These are phyloP conservation scores for Anoncus sp. DNA, from an alignment of 2,888 invertebrate species.

Conservation along the genomic window DNA sequence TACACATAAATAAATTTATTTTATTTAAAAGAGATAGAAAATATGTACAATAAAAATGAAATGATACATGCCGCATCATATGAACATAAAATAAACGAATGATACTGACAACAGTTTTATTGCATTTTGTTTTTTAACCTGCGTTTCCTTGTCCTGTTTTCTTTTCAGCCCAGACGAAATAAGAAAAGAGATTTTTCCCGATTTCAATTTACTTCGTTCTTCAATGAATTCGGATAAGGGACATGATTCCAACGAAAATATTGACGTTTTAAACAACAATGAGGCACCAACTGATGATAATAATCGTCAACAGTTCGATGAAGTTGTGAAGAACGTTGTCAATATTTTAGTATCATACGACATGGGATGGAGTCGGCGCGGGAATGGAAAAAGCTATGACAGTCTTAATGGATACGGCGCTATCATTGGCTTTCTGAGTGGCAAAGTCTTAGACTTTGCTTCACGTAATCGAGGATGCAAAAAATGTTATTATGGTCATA, in stretches of 20 bases:
- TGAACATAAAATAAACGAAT: conserved; percentile 14
- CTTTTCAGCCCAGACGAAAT: conserved; percentile 21
- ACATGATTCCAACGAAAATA: not conserved
- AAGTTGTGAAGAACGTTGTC: not conserved
- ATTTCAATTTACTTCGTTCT: conserved; percentile 9
- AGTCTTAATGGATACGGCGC: conserved; percentile 19
- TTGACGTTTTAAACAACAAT: conserved; percentile 10
- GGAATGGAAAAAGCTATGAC: too few species aligned
- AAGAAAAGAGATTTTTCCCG: conserved; percentile 20
- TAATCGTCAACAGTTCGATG: conserved; percentile 2
- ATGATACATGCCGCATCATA: not conserved
- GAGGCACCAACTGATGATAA: conserved; percentile 5
- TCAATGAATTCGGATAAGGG: conserved; percentile 3
- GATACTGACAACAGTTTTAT: not conserved
- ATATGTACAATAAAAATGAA: not conserved
- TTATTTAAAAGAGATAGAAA: not conserved
- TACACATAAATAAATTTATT: not conserved
- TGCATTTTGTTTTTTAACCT: conserved; percentile 5
- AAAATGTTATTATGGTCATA: conserved; percentile 60
- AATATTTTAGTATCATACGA: conserved; percentile 28
- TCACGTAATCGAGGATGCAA: conserved; percentile 65
- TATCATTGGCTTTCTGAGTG: too few species aligned
- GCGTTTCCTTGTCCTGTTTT: conserved; percentile 3
- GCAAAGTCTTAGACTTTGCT: conserved; percentile 66
- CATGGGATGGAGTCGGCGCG: conserved; percentile 33